These are phyloP conservation scores for Bubalus kerabau DNA, from an alignment of 2,113 vertebrate species.

Conservation along the genomic window DNA sequence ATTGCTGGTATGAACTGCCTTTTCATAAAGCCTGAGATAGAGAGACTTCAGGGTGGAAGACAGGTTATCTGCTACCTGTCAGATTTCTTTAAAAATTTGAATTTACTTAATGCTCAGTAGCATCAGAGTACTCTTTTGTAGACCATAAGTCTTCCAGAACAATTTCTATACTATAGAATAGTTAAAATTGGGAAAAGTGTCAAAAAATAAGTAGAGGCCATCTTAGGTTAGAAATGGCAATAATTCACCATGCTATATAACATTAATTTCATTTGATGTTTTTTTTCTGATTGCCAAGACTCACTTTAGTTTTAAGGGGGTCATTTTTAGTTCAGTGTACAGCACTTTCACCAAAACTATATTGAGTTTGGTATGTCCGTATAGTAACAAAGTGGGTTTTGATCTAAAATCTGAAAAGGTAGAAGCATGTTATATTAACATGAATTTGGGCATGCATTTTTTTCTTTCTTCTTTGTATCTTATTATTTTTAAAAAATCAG, in stretches of 20 bases:
- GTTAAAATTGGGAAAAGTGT: neutral
- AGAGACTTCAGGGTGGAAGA: neutral
- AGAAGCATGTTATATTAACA: neutral
- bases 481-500: neutral
- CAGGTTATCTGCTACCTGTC: neutral
- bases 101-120: neutral
- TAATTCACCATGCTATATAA: neutral
- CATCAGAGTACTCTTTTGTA: neutral
- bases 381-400: neutral
- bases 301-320: neutral
- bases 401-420: slow-evolving; percentile 25
- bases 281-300: neutral
- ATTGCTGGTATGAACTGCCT: neutral
- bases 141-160: neutral
- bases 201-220: neutral
- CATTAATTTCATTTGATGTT: neutral
- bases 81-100: slow-evolving; percentile 4
- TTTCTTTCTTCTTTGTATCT: neutral
- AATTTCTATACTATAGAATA: neutral
- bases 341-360: neutral
- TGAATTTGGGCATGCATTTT: neutral
- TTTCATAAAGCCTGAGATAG: neutral
- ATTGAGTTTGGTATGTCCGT: neutral
- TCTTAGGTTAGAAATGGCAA: neutral
- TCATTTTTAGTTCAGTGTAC: neutral